Percentiles rank a stretch among this genome's conserved stretches.
Evolutionary conservation across 2,888 invertebrate genomes (phyloP).

Genomic region (Xanthia icteritia): DNA sequence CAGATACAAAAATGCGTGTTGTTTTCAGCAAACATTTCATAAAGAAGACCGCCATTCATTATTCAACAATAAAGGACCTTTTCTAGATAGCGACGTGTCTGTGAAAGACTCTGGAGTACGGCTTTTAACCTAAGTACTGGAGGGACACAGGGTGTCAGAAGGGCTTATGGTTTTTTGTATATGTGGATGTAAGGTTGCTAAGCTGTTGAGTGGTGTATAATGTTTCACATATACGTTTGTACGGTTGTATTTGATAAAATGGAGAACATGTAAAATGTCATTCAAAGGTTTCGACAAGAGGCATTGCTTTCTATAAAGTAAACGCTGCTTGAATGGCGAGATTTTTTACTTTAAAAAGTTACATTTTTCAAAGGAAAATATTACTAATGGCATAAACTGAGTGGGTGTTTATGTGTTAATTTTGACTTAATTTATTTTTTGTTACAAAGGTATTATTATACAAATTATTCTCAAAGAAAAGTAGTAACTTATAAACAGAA

Average conservation of each 20-base stretch:
- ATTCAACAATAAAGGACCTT: slow-evolving; percentile 45
- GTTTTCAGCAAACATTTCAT: slow-evolving; percentile 35
- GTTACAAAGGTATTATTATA: neutral
- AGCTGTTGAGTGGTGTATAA: slow-evolving; percentile 24
- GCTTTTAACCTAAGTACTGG: slow-evolving; percentile 49
- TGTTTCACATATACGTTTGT: neutral
- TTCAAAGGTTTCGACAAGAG: neutral
- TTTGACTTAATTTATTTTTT: neutral
- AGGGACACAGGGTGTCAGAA: slow-evolving; percentile 27
- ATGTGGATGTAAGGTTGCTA: neutral
- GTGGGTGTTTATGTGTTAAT: neutral
- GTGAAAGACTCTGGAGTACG: slow-evolving; percentile 19
- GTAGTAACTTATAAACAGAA: neutral
- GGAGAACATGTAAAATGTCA: neutral
- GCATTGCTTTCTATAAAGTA: neutral
- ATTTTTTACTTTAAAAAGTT: neutral
- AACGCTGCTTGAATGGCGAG: neutral
- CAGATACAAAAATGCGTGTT: slow-evolving; percentile 33
- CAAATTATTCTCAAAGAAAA: slow-evolving; percentile 12
- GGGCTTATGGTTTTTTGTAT: slow-evolving; percentile 53
- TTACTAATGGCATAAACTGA: too few species aligned
- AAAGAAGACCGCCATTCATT: slow-evolving; percentile 47
- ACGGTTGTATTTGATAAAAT: neutral
- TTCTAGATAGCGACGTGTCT: slow-evolving; percentile 38
- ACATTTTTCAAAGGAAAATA: neutral